These are phyloP conservation scores for Turdus rufiventris DNA, from an alignment of 2,113 vertebrate species.

Conservation along the genomic window DNA sequence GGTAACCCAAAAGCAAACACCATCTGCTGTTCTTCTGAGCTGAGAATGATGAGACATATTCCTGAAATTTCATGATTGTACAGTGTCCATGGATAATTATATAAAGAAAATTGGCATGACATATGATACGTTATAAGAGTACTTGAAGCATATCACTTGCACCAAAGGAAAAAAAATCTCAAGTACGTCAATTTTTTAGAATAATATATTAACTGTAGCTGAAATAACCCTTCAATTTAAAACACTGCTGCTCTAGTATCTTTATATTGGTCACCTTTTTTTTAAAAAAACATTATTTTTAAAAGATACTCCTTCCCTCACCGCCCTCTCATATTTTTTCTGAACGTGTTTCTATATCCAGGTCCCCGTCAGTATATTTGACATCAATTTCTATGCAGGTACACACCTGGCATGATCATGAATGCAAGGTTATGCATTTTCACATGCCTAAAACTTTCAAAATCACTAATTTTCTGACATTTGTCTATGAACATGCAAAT, in stretches of 20 bases:
- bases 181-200: neutral
- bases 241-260: neutral
- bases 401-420: neutral
- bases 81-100: neutral
- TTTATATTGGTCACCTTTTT: neutral
- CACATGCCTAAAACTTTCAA: neutral
- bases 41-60: neutral
- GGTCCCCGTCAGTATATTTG: neutral
- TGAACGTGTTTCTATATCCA: neutral
- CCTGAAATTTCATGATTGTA: neutral
- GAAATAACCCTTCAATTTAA: neutral
- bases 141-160: neutral
- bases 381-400: neutral
- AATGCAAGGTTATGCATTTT: neutral
- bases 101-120: neutral
- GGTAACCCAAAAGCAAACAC: neutral
- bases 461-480: neutral
- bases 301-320: neutral
- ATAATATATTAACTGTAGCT: neutral
- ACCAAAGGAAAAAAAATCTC: neutral
- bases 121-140: neutral
- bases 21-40: neutral
- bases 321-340: fast-evolving
- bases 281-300: neutral
- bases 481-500: neutral